Evolutionary conservation across 2,797 vertebrate genomes (phyloP).

Genomic region (Catostomus latipinnis): DNA sequence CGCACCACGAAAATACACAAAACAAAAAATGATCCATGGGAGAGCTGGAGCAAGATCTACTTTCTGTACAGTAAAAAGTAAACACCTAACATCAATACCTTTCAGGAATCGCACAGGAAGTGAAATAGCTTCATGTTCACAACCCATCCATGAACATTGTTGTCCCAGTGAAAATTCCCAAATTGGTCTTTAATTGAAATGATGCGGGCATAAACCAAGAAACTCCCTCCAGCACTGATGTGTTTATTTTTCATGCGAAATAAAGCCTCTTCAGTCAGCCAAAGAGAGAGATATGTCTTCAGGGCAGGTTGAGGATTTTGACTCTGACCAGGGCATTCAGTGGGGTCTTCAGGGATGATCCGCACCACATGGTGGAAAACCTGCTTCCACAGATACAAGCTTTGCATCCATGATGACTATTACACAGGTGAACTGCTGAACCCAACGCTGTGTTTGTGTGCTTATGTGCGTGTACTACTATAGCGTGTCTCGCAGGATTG

Average conservation of each 20-base stretch:
- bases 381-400: conserved; percentile 9
- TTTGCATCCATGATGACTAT: conserved; percentile 29
- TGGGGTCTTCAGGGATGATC: conserved; percentile 31
- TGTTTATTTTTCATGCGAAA: neutral
- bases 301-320: conserved; percentile 31
- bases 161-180: conserved; percentile 10
- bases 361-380: conserved; percentile 15
- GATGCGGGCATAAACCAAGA: neutral
- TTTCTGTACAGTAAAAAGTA: conserved; percentile 22
- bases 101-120: conserved; percentile 16
- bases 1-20: conserved; percentile 9
- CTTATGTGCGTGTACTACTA: neutral
- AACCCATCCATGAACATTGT: conserved; percentile 28
- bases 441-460: neutral
- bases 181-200: conserved; percentile 8
- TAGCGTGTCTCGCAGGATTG: conserved; percentile 6
- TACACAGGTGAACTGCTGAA: conserved; percentile 40
- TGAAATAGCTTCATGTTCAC: conserved; percentile 21
- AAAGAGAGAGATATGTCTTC: neutral
- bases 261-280: conserved; percentile 22
- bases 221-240: neutral
- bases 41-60: conserved; percentile 7
- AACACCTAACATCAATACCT: conserved; percentile 13
- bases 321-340: conserved; percentile 37
- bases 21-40: neutral